Conservation (phyloP, 1,140 invertebrate species). For the Drusus annulatus region DNA sequence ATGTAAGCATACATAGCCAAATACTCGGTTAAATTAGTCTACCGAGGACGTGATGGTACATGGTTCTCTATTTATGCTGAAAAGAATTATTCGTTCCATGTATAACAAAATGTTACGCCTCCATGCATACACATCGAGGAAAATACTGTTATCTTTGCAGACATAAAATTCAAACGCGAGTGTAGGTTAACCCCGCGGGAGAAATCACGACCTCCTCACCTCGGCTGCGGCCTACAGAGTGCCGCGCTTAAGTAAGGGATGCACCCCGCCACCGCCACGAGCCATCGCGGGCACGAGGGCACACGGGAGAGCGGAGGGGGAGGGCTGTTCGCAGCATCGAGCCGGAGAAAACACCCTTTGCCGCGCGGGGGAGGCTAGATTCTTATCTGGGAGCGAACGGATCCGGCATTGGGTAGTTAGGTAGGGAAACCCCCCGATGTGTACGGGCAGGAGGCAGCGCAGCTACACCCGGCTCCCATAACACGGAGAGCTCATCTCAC, state of each 20-base stretch:
- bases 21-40: too few species aligned
- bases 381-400: neutral
- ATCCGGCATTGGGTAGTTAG: too few species aligned
- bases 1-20: too few species aligned
- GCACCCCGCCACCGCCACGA: neutral
- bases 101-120: slow-evolving; percentile 36
- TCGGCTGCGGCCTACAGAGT: slow-evolving; percentile 43
- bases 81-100: slow-evolving; percentile 39
- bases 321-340: neutral
- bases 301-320: too few species aligned
- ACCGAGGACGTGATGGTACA: too few species aligned
- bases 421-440: neutral
- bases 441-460: neutral
- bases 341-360: neutral
- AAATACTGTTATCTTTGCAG: slow-evolving; percentile 58
- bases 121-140: slow-evolving; percentile 46
- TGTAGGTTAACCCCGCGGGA: slow-evolving; percentile 56
- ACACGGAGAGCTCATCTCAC: slow-evolving; percentile 54
- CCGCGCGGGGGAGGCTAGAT: slow-evolving; percentile 6
- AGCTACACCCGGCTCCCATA: slow-evolving; percentile 39
- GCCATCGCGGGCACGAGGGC: neutral
- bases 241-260: slow-evolving; percentile 23
- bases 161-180: slow-evolving; percentile 59
- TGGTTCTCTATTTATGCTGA: neutral
- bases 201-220: slow-evolving; percentile 59